Evolutionary conservation across 2,888 invertebrate genomes (phyloP), one percentile per base, ranked within the genome.

Genomic region (Lycia hirtaria): DNA sequence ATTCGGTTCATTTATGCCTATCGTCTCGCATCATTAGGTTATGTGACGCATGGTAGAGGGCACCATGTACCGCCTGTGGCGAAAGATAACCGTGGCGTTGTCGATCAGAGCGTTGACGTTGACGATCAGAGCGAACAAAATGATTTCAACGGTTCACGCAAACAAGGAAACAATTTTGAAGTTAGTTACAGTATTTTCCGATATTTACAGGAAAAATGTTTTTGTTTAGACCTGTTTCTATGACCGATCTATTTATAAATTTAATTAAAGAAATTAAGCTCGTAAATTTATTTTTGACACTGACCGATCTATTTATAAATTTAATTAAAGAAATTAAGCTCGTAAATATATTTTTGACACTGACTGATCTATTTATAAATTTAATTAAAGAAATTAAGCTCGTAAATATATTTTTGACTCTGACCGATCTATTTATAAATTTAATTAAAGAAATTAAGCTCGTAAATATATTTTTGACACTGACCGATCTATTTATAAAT

Each of bases 1-100:
- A 56, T 56, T 43, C 49, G 28, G 43, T 43, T 43, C 43, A 32
- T 44, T n/a, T n/a, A 24, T 37, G 33, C 4, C 37, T 38, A 49
- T 37, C 20, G 43, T 24, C 30, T n/a, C 49, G 43, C 28, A 30
- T 22, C 48, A 37, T 26, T 54, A 45, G 44, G 47, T 47, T 40
- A 38, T 24, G 44, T 35, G 20, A 32, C 47, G 35, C 49, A 15
- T 28, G 12, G n/a, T 12, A 43, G 7, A 19, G 43, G 43, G 15
- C 38, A 26, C 26, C 30, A 4, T 2, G 44, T 32, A 20, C 30
- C 30, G 44, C 10, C 30, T 32, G 44, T 3, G 15, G 7, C 28
- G 17, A 7, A 30, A 44, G 44, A 44, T 44, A 44, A 44, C 33
- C 47, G 17, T 26, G 47, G 17, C 35, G 26, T 47, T 47, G 47